A percentile compares a stretch with the other conserved stretches of the same genome.
Evolutionary conservation across 2,888 invertebrate species (phyloP).

Genomic region (Mythimna lalbum): DNA sequence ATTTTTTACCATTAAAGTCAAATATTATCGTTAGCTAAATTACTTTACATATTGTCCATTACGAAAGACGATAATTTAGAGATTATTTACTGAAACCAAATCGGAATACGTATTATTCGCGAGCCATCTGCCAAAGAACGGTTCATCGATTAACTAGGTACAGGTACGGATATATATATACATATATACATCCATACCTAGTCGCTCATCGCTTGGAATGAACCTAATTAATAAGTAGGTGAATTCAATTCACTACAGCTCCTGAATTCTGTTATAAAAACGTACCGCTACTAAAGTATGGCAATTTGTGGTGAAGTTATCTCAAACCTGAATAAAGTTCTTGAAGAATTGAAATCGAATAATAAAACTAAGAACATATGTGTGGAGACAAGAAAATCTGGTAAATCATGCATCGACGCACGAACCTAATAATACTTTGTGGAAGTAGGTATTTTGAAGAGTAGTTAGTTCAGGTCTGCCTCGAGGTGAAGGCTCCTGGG

Average conservation of each 20-base stretch:
- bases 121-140: constrained; percentile 9
- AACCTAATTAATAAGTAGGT: constrained; percentile 8
- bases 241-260: constrained; percentile 14
- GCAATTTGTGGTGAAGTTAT: constrained; percentile 20
- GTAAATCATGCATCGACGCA: constrained; percentile 43
- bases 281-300: constrained; percentile 9
- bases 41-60: constrained; percentile 8
- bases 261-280: background rate
- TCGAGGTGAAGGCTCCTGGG: background rate
- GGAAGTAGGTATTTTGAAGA: background rate
- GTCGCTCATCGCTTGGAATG: constrained; percentile 14
- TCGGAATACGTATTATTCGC: constrained; percentile 8
- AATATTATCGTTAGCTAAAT: constrained; percentile 17
- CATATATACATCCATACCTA: background rate
- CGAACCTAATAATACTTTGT: background rate
- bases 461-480: too few relatives aligned
- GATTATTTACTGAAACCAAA: constrained; percentile 33
- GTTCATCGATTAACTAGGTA: background rate
- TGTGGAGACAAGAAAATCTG: constrained; percentile 33
- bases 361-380: constrained; percentile 51
- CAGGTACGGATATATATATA: background rate
- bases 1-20: constrained; percentile 7
- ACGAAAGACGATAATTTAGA: constrained; percentile 7
- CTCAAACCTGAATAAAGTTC: constrained; percentile 39
- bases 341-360: constrained; percentile 22